Percentiles rank a stretch among this genome's conserved stretches.
Evolutionary conservation across 2,888 invertebrate genomes (phyloP).

Genomic region (Chesias legatella): DNA sequence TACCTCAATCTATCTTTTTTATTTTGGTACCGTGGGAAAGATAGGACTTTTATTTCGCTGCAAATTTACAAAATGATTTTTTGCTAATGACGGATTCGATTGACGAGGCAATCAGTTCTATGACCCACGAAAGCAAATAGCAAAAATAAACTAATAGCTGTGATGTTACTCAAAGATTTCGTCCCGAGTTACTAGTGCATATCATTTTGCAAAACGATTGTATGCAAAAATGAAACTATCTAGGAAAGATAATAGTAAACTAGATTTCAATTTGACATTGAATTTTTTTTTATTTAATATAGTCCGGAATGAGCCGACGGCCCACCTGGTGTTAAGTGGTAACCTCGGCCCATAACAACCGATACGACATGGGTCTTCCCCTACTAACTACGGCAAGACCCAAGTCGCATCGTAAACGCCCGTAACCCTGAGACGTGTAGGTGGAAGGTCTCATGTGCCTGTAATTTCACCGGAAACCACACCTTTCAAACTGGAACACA

Average conservation of each 20-base stretch:
- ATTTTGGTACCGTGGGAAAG: slow-evolving; percentile 54
- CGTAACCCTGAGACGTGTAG: too few relatives aligned
- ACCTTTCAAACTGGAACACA: too few relatives aligned
- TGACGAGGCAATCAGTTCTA: slow-evolving; percentile 58
- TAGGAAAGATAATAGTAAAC: slow-evolving; percentile 20
- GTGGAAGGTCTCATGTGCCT: too few relatives aligned
- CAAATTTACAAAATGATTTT: slow-evolving; percentile 44
- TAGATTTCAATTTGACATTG: slow-evolving; percentile 30
- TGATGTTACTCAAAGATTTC: slow-evolving; percentile 40
- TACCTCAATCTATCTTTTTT: slow-evolving; percentile 5
- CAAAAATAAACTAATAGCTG: slow-evolving; percentile 47
- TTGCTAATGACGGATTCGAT: slow-evolving; percentile 52
- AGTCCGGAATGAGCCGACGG: too few relatives aligned
- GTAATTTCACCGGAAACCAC: too few relatives aligned
- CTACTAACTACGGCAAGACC: too few relatives aligned
- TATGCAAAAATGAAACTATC: slow-evolving; percentile 46
- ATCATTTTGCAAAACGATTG: slow-evolving; percentile 46
- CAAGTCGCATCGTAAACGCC: too few relatives aligned
- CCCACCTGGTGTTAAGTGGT: too few relatives aligned
- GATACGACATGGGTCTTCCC: too few relatives aligned
- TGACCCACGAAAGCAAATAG: slow-evolving; percentile 51
- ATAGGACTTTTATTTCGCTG: slow-evolving; percentile 44
- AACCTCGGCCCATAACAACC: too few relatives aligned
- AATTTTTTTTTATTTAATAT: too few relatives aligned
- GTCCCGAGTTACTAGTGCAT: slow-evolving; percentile 59